A percentile compares a stretch with the other conserved stretches of the same genome.
Conservation (phyloP, 2,113 vertebrate species). For the Phocoena phocoena region DNA sequence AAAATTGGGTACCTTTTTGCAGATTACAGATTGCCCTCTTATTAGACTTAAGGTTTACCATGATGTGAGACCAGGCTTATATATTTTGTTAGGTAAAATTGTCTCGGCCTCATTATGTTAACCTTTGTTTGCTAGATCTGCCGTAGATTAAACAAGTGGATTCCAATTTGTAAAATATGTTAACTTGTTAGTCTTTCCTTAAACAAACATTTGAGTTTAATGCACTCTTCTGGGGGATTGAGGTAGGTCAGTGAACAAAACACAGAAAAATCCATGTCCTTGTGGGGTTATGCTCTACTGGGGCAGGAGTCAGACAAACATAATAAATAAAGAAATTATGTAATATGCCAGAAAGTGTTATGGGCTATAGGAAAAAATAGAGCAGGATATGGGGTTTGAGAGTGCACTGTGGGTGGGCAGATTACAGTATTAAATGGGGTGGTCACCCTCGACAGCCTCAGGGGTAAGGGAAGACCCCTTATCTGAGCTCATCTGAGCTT, state of each 20-base stretch:
- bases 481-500: background rate
- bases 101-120: background rate
- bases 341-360: background rate
- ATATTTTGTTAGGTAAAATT: background rate
- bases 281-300: background rate
- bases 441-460: background rate
- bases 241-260: background rate
- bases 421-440: background rate
- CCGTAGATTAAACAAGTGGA: background rate
- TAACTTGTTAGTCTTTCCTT: background rate
- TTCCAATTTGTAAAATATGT: background rate
- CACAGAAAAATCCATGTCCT: background rate
- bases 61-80: background rate
- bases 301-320: background rate
- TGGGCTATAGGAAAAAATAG: background rate
- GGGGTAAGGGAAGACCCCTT: background rate
- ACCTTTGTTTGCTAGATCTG: background rate
- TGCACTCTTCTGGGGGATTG: background rate
- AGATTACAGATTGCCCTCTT: background rate
- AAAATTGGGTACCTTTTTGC: conserved; percentile 92
- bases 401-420: background rate
- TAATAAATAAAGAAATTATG: background rate
- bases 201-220: background rate
- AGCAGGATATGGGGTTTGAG: background rate
- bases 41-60: background rate